Base-by-base conservation (phyloP, 2,113 vertebrate genomes). In the Phyllostomus hastatus region DNA sequence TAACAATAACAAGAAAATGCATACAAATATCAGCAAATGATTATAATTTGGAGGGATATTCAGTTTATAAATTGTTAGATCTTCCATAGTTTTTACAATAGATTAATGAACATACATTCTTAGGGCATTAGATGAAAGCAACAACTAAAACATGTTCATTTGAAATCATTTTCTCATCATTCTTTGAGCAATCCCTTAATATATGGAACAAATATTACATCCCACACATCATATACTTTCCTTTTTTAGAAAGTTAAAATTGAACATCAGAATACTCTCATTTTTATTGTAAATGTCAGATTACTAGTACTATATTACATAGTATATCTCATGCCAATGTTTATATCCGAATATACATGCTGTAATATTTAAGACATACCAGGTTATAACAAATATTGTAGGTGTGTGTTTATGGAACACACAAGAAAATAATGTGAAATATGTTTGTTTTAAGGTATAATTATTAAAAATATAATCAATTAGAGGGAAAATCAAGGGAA, bases 401-500 rank as follows among this genome's bases (percentile, higher is more conserved):
- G 19, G 7, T 38, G 0, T 93, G 17, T 57, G 16, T 1, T 83
- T 24, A 81, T 52, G 7, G 6, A n/a, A 15, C 1, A 59, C 4
- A 52, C 11, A 33, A 1, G 12, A 69, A 82, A 61, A 4, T 46
- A 26, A 82, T 31, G 66, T 54, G 70, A 88, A 96, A 61, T 15
- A 75, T 2, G 28, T 35, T 4, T 16, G 26, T 86, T 75, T 70
- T 80, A 82, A 83, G 10, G 41, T 28, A 81, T 48, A 38, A 92
- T 91, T 97, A 59, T 79, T 73, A 89, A 97, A 93, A 85, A 97
- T 88, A 86, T 41, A 96, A 78, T 72, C 80, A 95, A 85, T n/a
- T 59, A 84, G 54, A 94, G 3, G 41, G 95, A 69, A 93, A 82
- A 85, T 20, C 2, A 0, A 94, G 79, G 11, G 26, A 4, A 82